Evolutionary conservation across 2,113 vertebrate genomes (phyloP).

Genomic region (Myiozetetes cayanensis): DNA sequence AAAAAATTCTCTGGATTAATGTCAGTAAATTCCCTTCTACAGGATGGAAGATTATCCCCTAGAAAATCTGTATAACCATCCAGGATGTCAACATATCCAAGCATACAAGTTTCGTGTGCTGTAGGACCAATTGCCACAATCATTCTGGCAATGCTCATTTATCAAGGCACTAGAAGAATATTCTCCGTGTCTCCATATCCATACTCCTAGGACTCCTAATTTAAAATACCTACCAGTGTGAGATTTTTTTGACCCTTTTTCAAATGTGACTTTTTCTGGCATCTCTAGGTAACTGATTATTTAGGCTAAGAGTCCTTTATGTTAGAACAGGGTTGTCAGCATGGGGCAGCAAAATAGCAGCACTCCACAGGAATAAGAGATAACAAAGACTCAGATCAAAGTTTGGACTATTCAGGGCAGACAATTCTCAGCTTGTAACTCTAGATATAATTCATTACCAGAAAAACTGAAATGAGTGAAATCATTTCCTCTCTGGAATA

Average conservation of each 20-base stretch:
- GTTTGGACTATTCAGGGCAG: neutral
- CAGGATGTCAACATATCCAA: neutral
- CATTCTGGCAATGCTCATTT: neutral
- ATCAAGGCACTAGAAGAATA: neutral
- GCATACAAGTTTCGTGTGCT: neutral
- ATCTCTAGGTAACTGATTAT: neutral
- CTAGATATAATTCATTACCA: neutral
- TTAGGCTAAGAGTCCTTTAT: neutral
- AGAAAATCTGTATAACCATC: neutral
- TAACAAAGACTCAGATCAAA: neutral
- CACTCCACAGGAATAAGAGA: neutral
- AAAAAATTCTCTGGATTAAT: neutral
- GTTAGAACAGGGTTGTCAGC: neutral
- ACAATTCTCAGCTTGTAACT: neutral
- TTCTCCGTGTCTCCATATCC: neutral
- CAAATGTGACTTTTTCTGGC: neutral
- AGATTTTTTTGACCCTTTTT: neutral
- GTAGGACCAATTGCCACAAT: neutral
- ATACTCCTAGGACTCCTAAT: neutral
- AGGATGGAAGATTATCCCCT: neutral
- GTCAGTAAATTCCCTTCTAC: neutral
- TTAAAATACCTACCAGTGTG: neutral
- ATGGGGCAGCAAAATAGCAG: neutral
- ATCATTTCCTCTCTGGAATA: neutral
- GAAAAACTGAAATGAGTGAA: neutral